Base-by-base conservation (phyloP, 2,888 invertebrate genomes). In the Lathronympha strigana region DNA sequence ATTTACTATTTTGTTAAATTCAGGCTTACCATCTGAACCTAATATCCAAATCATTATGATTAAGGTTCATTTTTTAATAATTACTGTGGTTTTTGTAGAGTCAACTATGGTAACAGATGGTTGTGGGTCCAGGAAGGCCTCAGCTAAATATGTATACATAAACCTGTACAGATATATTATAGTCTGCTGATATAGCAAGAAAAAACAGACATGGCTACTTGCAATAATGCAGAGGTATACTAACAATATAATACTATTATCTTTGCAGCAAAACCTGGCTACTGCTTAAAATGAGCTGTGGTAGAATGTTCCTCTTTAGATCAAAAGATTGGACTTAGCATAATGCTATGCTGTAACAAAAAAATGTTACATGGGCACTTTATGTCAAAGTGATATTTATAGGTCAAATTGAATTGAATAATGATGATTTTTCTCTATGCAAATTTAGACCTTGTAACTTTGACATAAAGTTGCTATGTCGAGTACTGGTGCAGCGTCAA, bases 31-130 rank as follows among this genome's bases (percentile, higher is more conserved):
- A 33, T 23, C 15, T 15, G 19, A 55, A 55, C 28, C 23, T 54
- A 40, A 43, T 11, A 25, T 0, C 31, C 38, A 55, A 2, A 55
- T 40, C 17, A 43, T 55, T 43, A 43, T 19, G n/a, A 57, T 57
- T 57, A 31, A 45, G 43, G 21, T 19, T 45, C 31, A 13, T 17
- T 1, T 57, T 43, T 45, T 57, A 57, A 57, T 45, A 0, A n/a
- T 19, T 23, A 23, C 43, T 57, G 57, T 45, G 57, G 31, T 57
- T 57, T 57, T 57, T 57, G 57, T 57, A 57, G 57, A 57, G 43
- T 57, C 57, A 57, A 57, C 57, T 45, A 57, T 57, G 57, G 43
- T 57, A 57, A 31, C 21, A 43, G 43, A 57, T 57, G 43, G 57
- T 57, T 45, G 43, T 57, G 31, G 57, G 31, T 31, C 13, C 31